Evolutionary conservation across 2,797 vertebrate genomes (phyloP).

Genomic region (Chelon labrosus): DNA sequence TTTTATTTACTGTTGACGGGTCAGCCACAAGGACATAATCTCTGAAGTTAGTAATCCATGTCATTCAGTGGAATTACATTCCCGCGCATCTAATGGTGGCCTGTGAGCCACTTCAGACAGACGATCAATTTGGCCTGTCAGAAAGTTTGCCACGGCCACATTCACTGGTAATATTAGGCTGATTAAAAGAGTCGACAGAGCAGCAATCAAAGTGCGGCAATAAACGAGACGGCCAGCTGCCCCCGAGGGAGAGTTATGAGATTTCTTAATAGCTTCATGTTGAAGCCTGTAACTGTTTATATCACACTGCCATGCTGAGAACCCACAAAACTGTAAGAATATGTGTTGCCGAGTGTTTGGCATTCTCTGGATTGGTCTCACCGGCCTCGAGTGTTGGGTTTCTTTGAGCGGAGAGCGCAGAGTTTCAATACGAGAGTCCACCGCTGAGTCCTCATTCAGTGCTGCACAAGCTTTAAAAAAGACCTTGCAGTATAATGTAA

Average conservation of each 20-base stretch:
- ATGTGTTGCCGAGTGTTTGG: slow-evolving; percentile 63
- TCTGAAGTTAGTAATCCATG: slow-evolving; percentile 64
- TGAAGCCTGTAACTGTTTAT: slow-evolving; percentile 56
- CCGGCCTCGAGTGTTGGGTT: slow-evolving; percentile 61
- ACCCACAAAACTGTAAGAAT: slow-evolving; percentile 51
- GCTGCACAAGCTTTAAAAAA: slow-evolving; percentile 17
- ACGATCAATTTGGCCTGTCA: slow-evolving; percentile 53
- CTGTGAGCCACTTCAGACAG: slow-evolving; percentile 43
- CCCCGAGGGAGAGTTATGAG: slow-evolving; percentile 7
- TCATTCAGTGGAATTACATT: slow-evolving; percentile 64
- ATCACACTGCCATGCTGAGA: slow-evolving; percentile 36
- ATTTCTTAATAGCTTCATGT: slow-evolving; percentile 29
- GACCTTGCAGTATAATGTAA: neutral
- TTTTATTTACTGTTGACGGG: slow-evolving; percentile 46
- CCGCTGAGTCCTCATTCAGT: slow-evolving; percentile 4
- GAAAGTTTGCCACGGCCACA: slow-evolving; percentile 19
- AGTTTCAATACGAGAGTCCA: slow-evolving; percentile 13
- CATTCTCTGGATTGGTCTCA: slow-evolving; percentile 63
- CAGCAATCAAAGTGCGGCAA: slow-evolving; percentile 15
- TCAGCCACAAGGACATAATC: slow-evolving; percentile 51
- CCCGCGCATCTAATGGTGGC: slow-evolving; percentile 35
- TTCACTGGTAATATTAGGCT: slow-evolving; percentile 24
- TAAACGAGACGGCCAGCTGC: slow-evolving; percentile 39
- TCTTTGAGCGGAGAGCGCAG: slow-evolving; percentile 15
- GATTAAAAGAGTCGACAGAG: slow-evolving; percentile 46